These are phyloP conservation scores for Acrobasis consociella DNA, from an alignment of 2,888 invertebrate genomes.

Conservation along the genomic window DNA sequence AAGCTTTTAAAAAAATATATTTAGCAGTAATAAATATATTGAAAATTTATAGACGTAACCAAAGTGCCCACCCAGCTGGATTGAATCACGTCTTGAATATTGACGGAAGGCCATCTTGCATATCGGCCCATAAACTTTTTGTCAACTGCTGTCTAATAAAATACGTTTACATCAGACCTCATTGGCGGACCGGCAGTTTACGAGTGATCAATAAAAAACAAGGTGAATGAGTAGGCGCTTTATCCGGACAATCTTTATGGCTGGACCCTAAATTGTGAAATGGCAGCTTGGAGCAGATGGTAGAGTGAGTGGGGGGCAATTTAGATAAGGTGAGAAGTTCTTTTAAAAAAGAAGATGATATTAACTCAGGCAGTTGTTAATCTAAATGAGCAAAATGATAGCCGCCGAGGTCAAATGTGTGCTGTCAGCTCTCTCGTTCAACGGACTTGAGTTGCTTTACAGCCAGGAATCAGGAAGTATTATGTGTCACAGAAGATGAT, in stretches of 20 bases:
- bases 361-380: no score
- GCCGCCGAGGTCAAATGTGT: no score
- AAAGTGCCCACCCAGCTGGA: no score
- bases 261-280: slow-evolving; percentile 4
- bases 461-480: no score
- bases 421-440: no score
- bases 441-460: no score
- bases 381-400: no score
- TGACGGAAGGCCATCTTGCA: neutral
- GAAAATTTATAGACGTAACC: no score
- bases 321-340: slow-evolving; percentile 3
- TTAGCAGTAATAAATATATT: no score
- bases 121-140: slow-evolving; percentile 1
- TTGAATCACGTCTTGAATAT: neutral
- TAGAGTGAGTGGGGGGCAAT: neutral
- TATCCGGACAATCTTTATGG: slow-evolving; percentile 15
- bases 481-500: no score
- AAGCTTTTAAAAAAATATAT: neutral
- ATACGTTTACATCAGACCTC: neutral
- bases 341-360: neutral
- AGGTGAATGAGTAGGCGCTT: slow-evolving; percentile 16
- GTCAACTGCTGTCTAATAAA: slow-evolving; percentile 2
- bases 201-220: slow-evolving; percentile 15
- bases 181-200: neutral
- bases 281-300: slow-evolving; percentile 13